These are phyloP conservation scores for Cephalophus harveyi DNA, from an alignment of 2,113 vertebrate genomes.

Conservation along the genomic window DNA sequence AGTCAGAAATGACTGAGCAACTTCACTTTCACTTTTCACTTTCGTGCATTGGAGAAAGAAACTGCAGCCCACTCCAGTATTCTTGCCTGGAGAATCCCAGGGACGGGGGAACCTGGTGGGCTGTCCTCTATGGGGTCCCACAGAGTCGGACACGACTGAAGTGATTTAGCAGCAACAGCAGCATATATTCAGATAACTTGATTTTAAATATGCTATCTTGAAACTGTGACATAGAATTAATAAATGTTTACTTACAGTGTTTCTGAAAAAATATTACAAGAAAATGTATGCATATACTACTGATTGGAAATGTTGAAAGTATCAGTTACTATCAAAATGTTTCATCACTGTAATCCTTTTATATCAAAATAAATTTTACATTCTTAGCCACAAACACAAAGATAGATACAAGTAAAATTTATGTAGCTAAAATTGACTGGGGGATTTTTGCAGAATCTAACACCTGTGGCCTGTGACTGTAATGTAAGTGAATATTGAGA, in stretches of 20 bases:
- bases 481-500: background rate
- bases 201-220: background rate
- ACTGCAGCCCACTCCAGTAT: background rate
- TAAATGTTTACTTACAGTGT: background rate
- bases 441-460: background rate
- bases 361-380: background rate
- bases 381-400: background rate
- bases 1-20: background rate
- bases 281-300: background rate
- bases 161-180: background rate
- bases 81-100: background rate
- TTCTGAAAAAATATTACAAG: background rate
- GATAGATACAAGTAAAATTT: background rate
- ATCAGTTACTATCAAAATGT: background rate
- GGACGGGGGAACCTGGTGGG: background rate
- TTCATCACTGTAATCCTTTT: background rate
- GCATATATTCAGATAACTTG: background rate
- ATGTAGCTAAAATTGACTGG: background rate
- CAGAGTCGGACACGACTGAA: background rate
- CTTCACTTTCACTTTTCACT: background rate
- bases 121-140: background rate
- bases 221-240: background rate
- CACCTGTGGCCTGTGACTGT: background rate
- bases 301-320: background rate
- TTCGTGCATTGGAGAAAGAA: background rate